Evolutionary conservation across 2,888 invertebrate species (phyloP), one percentile per base, ranked within the genome.

Genomic region (Volucella inflata): DNA sequence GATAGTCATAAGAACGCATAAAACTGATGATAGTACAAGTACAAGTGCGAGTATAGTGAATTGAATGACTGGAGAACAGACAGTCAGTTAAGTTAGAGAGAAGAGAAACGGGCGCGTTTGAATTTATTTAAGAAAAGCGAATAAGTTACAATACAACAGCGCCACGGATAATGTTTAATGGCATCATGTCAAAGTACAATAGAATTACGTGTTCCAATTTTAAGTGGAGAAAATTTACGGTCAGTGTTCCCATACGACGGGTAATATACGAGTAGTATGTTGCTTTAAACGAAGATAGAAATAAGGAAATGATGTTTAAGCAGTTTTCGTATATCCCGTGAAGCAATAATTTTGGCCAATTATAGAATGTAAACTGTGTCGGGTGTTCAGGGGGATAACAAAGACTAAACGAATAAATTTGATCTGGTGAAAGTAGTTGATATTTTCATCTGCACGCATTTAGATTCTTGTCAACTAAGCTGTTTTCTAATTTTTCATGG

Each of bases 101-200:
- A 17, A 51, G 30, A 30, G 21, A 48, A 57, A 21, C 38, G 48
- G n/a, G 9, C 46, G 38, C 46, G 38, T 59, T 77, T 85, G 64
- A 85, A 85, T 77, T 76, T 85, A 68, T 67, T 84, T 84, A 85
- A 85, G 85, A 85, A 85, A 81, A 71, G 72, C 84, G 71, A 85
- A 85, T 80, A 76, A 77, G 76, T 82, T 65, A 82, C 78, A 51
- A 65, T 60, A 48, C 50, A 77, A 46, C 85, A 85, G 85, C 85
- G 85, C 85, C 85, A 85, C 72, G 76, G 85, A 85, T 85, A 85
- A 85, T 85, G 76, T 68, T 85, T 85, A 81, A 85, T 85, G 85
- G 85, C 85, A 85, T 85, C 85, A 85, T 85, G 85, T 81, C 85
- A 84, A 80, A 70, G 64, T 53, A 84, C 75, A 84, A 84, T 84